Evolutionary conservation across 2,113 vertebrate genomes (phyloP), one percentile per base, ranked within the genome.

Genomic region (Pseudorectes ferrugineus): DNA sequence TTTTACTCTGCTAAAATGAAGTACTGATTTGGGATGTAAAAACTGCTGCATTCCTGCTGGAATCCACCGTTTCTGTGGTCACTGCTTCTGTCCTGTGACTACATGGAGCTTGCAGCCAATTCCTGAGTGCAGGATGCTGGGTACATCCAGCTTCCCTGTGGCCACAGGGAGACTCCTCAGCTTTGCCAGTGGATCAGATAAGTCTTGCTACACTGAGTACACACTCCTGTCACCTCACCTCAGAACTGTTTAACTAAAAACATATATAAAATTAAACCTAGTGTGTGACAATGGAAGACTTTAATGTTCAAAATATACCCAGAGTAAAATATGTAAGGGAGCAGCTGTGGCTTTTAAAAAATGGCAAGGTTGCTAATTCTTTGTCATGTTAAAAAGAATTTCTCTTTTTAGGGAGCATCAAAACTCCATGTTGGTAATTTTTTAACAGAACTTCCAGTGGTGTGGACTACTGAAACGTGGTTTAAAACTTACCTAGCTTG

Each of bases 1-100:
- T 76, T 83, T 85, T 95, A 36, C 62, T 94, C 46, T 94, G 54
- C 74, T 96, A 52, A 71, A 80, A 35, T 35, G n/a, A 85, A 70
- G 73, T 57, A 16, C 46, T 77, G 54, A 20, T 88, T 80, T 71
- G 42, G 21, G 55, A 45, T 87, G 61, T 85, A 11, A 48, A 66
- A 84, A 11, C 43, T 24, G n/a, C 77, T 74, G 24, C 13, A 2
- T 71, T 76, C 29, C 57, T 84, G 31, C 46, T 77, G 29, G 71
- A 75, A 55, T 58, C n/a, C 67, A 4, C 33, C 12, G 4, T 45
- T 74, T 51, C 48, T 88, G 43, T 55, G 67, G 8, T 55, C 26
- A 9, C 49, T 65, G 10, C 70, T 55, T 38, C 24, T 20, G 26
- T 31, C 61, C 31, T 38, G 74, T 68, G 82, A 20, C 68, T 23